Conservation (phyloP, 1,140 invertebrate genomes). For the Pseudomyrmex sp. region DNA sequence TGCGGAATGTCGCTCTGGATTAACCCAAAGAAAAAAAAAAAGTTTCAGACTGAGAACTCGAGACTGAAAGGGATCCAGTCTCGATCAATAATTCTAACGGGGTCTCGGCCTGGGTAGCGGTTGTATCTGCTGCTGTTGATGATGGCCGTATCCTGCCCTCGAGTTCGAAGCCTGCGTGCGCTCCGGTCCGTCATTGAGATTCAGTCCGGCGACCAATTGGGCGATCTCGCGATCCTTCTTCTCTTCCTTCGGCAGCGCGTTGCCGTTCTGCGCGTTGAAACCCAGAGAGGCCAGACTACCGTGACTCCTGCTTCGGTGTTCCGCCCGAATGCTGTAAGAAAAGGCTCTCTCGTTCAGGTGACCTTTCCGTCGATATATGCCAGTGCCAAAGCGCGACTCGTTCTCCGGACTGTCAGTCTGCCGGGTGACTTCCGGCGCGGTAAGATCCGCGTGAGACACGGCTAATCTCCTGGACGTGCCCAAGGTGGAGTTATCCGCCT, state of each 20-base stretch:
- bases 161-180: conserved; percentile 87
- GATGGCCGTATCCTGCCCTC: conserved; percentile 82
- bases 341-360: conserved; percentile 97
- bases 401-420: conserved; percentile 88
- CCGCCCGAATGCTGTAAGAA: conserved; percentile 96
- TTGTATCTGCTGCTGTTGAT: conserved; percentile 77
- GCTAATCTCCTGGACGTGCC: conserved; percentile 80
- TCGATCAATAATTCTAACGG: conserved; percentile 72
- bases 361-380: conserved; percentile 95
- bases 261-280: conserved; percentile 82
- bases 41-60: background rate
- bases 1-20: conserved; percentile 1
- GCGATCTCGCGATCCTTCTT: conserved; percentile 96
- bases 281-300: conserved; percentile 94
- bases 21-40: background rate
- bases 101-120: conserved; percentile 82
- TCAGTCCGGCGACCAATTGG: conserved; percentile 95
- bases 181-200: conserved; percentile 92
- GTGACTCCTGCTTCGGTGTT: conserved; percentile 95
- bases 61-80: conserved; percentile 9
- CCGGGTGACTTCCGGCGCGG: conserved; percentile 84
- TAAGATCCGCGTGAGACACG: conserved; percentile 80
- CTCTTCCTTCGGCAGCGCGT: conserved; percentile 87
- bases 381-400: conserved; percentile 93
- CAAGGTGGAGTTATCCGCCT: conserved; percentile 81